phyloP scores from a whole-genome alignment of 2,888 invertebrate species.

The Chrysopilus asiliformis region DNA sequence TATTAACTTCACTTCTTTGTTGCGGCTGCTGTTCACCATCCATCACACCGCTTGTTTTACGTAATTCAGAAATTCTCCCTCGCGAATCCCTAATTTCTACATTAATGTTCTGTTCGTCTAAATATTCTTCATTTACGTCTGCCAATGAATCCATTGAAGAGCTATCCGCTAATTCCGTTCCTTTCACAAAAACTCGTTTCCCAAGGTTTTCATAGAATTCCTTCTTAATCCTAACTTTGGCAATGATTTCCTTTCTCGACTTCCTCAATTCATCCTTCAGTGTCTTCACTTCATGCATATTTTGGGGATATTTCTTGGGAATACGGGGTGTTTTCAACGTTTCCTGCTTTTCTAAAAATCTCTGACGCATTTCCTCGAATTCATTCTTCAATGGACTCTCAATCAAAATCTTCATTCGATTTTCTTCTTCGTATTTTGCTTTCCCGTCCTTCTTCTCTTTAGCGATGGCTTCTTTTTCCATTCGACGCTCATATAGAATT shows the following conservation, averaged over 20 bases:
- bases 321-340: constrained; percentile 3
- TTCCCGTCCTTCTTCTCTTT: constrained; percentile 3
- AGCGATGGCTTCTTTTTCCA: neutral
- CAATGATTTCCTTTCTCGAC: constrained; percentile 22
- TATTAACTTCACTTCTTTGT: neutral
- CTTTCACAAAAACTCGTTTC: constrained; percentile 14
- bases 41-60: neutral
- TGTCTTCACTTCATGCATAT: constrained; percentile 22
- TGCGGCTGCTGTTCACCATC: neutral
- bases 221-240: constrained; percentile 22
- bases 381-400: constrained; percentile 6
- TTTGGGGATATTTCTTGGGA: constrained; percentile 23
- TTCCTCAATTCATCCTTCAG: constrained; percentile 23
- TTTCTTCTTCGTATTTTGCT: constrained; percentile 4
- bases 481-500: neutral
- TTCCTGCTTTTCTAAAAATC: constrained; percentile 6
- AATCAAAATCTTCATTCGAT: constrained; percentile 3
- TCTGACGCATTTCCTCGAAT: constrained; percentile 8
- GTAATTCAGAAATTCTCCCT: too few relatives aligned
- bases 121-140: constrained; percentile 25
- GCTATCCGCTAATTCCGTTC: constrained; percentile 14
- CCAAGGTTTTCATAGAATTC: constrained; percentile 22
- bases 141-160: constrained; percentile 6
- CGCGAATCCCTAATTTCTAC: constrained; percentile 28
- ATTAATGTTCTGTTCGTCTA: constrained; percentile 28